Base-by-base conservation (phyloP, 2,113 vertebrate genomes). In the Dermatemys mawii region DNA sequence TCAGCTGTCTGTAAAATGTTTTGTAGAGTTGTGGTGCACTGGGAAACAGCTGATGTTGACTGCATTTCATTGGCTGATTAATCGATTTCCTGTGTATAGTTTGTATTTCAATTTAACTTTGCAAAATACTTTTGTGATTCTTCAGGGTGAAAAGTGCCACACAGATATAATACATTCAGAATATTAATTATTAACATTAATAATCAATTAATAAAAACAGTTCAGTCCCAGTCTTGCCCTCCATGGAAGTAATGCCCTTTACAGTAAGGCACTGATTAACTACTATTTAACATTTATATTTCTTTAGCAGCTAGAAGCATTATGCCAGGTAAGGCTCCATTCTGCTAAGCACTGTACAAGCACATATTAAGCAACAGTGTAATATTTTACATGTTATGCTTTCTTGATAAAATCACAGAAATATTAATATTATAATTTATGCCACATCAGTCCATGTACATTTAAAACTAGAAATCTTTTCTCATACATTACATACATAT, bases 51-150 rank as follows among this genome's bases (percentile, higher is more conserved):
- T 78, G 29, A 67, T 46, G 63, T 46, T 3, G 50, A 35, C 29
- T 75, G 41, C 90, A 16, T 17, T 3, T 1, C 0, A n/a, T 46
- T 84, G 55, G 29, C 38, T 73, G 35, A 17, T 22, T 5, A 0
- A 1, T 26, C 67, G n/a, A n/a, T 49, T 91, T 0, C 0, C 50
- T 35, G 5, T 9, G 8, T 3, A 4, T 22, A 10, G 16, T 46
- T 91, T 38, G 80, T 60, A n/a, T 80, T 87, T 87, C 81, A 49
- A 49, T 29, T 63, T 87, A 60, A 80, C 19, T 50, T 53, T 38
- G 44, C 5, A 11, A 10, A 73, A 41, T 73, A n/a, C n/a, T 73
- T 73, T 73, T 73, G 67, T 73, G n/a, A 73, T n/a, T 73, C 21
- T 73, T 73, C 67, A 73, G 19, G 9, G n/a, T 38, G n/a, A 38